A percentile compares a stretch with the other conserved stretches of the same genome.
These are phyloP conservation scores for Drosophila nannoptera DNA, from an alignment of 1,140 invertebrate genomes.

Conservation along the genomic window DNA sequence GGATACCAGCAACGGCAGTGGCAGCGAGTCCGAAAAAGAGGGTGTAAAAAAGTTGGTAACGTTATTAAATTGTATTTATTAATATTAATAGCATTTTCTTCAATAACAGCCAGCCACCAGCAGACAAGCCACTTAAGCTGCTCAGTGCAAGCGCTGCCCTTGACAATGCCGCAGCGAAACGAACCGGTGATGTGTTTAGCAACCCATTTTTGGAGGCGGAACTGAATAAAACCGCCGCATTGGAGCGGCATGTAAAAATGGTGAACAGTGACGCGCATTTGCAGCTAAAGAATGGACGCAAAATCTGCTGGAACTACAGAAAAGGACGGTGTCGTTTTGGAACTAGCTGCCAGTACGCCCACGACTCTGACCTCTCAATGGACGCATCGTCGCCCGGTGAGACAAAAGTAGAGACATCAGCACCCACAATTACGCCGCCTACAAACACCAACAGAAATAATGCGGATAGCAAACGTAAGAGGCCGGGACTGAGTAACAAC, in stretches of 20 bases:
- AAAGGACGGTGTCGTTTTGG: conserved; percentile 94
- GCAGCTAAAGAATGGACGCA: conserved; percentile 90
- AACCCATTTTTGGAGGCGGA: conserved; percentile 96
- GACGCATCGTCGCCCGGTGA: conserved; percentile 60
- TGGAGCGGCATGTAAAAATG: conserved; percentile 97
- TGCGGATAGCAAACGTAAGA: conserved; percentile 82
- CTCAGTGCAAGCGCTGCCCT: conserved; percentile 63
- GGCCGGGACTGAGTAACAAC: conserved; percentile 88
- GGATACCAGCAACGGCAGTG: conserved; percentile 35
- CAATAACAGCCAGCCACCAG: conserved; percentile 14
- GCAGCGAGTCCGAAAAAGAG: conserved; percentile 31
- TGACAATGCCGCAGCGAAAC: conserved; percentile 46
- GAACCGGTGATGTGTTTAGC: conserved; percentile 84
- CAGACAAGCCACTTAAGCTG: conserved; percentile 32
- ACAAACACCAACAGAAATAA: conserved; percentile 2
- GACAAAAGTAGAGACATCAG: conserved; percentile 7
- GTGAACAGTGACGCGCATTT: conserved; percentile 86
- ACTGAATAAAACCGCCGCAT: conserved; percentile 89
- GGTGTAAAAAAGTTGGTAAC: conserved; percentile 10
- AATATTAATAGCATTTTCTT: not conserved
- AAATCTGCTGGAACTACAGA: conserved; percentile 95
- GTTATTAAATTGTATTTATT: not conserved
- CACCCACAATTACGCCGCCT: not conserved
- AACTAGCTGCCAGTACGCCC: conserved; percentile 94
- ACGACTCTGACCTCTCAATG: conserved; percentile 88